Conservation (phyloP, 2,888 invertebrate genomes). For the Macrosoma leucophasiata region DNA sequence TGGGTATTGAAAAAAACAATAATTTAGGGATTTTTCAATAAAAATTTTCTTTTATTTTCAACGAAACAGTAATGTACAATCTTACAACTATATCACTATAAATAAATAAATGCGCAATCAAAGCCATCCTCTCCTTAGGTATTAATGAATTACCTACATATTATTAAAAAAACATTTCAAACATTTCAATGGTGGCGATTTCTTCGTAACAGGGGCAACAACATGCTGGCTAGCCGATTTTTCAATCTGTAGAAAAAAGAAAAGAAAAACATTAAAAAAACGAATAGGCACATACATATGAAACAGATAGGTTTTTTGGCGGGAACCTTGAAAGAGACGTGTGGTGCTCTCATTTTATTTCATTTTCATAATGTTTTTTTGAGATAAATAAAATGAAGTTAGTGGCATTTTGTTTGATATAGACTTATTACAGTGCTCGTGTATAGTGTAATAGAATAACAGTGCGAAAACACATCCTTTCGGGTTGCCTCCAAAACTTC, state of each 20-base stretch:
- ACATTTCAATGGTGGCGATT: constrained; percentile 47
- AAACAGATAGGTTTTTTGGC: constrained; percentile 5
- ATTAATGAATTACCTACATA: constrained; percentile 10
- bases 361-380: no score
- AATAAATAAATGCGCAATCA: constrained; percentile 60
- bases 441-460: no score
- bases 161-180: constrained; percentile 2
- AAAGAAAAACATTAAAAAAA: no score
- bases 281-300: constrained; percentile 33
- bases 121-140: constrained; percentile 8
- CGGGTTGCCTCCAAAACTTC: no score
- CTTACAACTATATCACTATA: constrained; percentile 34
- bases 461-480: no score
- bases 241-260: constrained; percentile 73
- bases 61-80: constrained; percentile 60
- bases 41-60: constrained; percentile 69
- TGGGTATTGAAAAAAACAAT: constrained; percentile 20
- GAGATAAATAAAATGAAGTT: no score
- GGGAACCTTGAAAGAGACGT: no score
- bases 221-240: constrained; percentile 66
- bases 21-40: constrained; percentile 66
- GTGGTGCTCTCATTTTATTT: no score
- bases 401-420: no score
- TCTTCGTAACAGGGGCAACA: constrained; percentile 68
- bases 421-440: no score